Conservation (phyloP, 2,113 vertebrate genomes). For the Spermophilus dauricus region DNA sequence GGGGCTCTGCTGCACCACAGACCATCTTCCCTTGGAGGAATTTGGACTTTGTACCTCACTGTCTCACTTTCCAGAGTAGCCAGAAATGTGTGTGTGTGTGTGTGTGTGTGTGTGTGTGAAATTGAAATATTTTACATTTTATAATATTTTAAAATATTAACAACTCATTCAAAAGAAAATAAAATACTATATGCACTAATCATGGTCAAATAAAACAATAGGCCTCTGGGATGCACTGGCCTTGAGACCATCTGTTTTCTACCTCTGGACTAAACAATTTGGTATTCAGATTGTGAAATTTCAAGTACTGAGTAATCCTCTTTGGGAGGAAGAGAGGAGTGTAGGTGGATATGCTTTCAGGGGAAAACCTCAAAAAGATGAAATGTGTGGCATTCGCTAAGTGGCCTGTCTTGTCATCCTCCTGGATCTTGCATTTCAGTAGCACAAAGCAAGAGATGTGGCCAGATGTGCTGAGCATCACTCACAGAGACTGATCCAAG, state of each 20-base stretch:
- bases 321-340: not conserved
- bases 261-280: not conserved
- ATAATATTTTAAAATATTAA: not conserved
- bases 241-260: not conserved
- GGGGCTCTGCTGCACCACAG: not conserved
- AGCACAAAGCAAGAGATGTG: slow-evolving; percentile 18
- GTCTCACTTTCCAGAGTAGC: not conserved
- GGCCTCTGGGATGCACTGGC: not conserved
- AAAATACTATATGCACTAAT: not conserved
- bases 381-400: not conserved
- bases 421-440: not conserved
- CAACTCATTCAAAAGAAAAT: not conserved
- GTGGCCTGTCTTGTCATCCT: slow-evolving; percentile 16
- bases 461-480: not conserved
- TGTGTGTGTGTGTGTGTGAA: not conserved
- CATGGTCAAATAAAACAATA: not conserved
- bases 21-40: rapidly evolving
- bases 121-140: not conserved
- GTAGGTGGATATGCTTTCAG: slow-evolving; percentile 38
- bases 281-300: not conserved
- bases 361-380: slow-evolving; percentile 40
- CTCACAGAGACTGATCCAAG: not conserved
- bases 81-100: not conserved
- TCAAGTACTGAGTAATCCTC: slow-evolving; percentile 14
- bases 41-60: not conserved